These are phyloP conservation scores for Sphaerophoria rueppellii DNA, from an alignment of 2,888 invertebrate species.

Conservation along the genomic window DNA sequence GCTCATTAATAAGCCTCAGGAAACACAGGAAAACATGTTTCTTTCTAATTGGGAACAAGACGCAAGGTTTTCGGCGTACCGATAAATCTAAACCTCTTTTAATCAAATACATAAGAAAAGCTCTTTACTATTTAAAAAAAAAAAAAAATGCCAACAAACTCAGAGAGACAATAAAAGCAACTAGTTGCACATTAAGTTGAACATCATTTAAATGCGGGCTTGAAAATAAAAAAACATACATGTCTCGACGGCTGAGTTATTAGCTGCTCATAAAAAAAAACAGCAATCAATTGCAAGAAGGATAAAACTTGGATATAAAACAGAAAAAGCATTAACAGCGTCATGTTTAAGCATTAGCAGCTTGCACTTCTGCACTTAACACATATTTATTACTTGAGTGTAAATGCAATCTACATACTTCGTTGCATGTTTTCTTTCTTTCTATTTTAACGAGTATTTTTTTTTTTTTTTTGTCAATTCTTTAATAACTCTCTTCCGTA, in stretches of 20 bases:
- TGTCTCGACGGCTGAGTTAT: background rate
- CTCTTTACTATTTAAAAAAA: no score
- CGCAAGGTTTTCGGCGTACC: no score
- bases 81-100: no score
- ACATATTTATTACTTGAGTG: conserved; percentile 6
- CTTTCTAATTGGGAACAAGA: no score
- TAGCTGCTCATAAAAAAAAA: conserved; percentile 31
- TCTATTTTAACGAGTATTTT: conserved; percentile 17
- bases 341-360: conserved; percentile 7
- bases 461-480: conserved; percentile 43
- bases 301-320: conserved; percentile 16
- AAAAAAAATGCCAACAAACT: no score
- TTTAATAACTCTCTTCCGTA: conserved; percentile 64
- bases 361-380: conserved; percentile 2
- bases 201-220: conserved; percentile 4
- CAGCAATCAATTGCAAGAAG: conserved; percentile 1
- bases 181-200: background rate
- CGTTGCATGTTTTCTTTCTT: conserved; percentile 35
- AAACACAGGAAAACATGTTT: no score
- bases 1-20: no score
- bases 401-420: conserved; percentile 19
- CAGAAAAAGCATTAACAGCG: conserved; percentile 24
- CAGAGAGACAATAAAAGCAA: no score
- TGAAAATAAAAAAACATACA: background rate
- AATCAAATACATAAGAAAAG: no score